A percentile compares a stretch with the other conserved stretches of the same genome.
These are phyloP conservation scores for Chaunax sp. DNA, from an alignment of 2,797 vertebrate species.

Conservation along the genomic window DNA sequence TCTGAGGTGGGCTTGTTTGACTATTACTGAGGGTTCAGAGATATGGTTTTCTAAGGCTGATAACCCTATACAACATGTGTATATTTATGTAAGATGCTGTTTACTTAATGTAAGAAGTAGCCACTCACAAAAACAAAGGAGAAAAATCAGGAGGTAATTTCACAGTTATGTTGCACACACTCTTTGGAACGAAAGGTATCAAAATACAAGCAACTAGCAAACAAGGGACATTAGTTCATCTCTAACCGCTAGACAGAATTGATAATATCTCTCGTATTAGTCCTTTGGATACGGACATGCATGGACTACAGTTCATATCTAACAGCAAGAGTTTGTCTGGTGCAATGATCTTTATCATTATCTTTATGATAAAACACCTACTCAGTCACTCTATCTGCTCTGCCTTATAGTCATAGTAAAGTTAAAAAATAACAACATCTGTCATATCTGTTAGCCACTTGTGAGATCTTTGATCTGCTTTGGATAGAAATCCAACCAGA, in stretches of 20 bases:
- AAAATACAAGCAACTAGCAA: neutral
- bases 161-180: neutral
- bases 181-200: neutral
- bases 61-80: too few species aligned
- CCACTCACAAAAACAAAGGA: neutral
- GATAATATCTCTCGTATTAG: conserved; percentile 17
- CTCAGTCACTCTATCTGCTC: conserved; percentile 47
- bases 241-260: neutral
- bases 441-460: conserved; percentile 31
- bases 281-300: conserved; percentile 15
- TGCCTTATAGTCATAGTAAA: conserved; percentile 36
- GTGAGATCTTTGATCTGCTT: conserved; percentile 40
- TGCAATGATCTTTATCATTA: conserved; percentile 41
- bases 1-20: too few species aligned
- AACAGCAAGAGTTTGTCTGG: conserved; percentile 20
- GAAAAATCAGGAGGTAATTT: neutral
- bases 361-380: conserved; percentile 52
- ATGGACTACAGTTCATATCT: conserved; percentile 20
- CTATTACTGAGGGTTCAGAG: too few species aligned
- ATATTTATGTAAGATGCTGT: neutral
- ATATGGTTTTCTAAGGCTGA: too few species aligned
- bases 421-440: conserved; percentile 55
- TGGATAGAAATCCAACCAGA: conserved; percentile 39
- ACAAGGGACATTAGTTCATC: neutral
- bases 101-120: neutral